Evolutionary conservation across 2,888 invertebrate genomes (phyloP).

Genomic region (Monochamus alternatus): DNA sequence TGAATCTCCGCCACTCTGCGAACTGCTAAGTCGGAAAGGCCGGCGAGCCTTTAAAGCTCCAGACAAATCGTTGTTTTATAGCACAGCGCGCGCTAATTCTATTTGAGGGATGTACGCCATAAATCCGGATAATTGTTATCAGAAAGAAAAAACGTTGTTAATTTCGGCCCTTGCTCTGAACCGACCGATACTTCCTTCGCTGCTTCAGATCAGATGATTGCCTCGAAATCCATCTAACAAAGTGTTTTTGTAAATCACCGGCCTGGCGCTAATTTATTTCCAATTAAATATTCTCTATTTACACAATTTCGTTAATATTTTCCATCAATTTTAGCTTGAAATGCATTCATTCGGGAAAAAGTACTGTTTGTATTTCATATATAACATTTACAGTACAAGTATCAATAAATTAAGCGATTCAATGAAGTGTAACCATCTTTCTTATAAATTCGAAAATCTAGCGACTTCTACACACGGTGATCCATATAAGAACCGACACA

Average conservation of each 20-base stretch:
- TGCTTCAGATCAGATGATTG: slow-evolving; percentile 39
- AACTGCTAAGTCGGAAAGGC: slow-evolving; percentile 58
- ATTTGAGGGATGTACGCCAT: slow-evolving; percentile 68
- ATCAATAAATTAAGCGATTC: too few species aligned
- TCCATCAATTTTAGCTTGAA: too few species aligned
- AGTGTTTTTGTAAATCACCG: background rate
- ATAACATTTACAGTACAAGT: too few species aligned
- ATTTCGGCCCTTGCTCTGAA: slow-evolving; percentile 55
- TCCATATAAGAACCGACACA: too few species aligned
- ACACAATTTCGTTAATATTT: too few species aligned
- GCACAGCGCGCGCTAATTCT: slow-evolving; percentile 67
- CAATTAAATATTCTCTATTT: too few species aligned
- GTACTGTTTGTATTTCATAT: too few species aligned
- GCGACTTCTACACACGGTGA: too few species aligned
- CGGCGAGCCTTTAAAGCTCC: slow-evolving; percentile 60
- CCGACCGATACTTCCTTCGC: slow-evolving; percentile 37
- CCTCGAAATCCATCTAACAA: slow-evolving; percentile 30
- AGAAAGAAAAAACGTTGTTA: slow-evolving; percentile 65
- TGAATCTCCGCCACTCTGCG: slow-evolving; percentile 59
- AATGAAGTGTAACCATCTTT: too few species aligned
- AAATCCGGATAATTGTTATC: slow-evolving; percentile 69
- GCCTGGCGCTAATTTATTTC: background rate
- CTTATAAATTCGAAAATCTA: too few species aligned
- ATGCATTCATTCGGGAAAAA: too few species aligned
- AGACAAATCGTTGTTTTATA: slow-evolving; percentile 69